Evolutionary conservation across 2,797 vertebrate genomes (phyloP).

Genomic region (Rhinophrynus dorsalis): DNA sequence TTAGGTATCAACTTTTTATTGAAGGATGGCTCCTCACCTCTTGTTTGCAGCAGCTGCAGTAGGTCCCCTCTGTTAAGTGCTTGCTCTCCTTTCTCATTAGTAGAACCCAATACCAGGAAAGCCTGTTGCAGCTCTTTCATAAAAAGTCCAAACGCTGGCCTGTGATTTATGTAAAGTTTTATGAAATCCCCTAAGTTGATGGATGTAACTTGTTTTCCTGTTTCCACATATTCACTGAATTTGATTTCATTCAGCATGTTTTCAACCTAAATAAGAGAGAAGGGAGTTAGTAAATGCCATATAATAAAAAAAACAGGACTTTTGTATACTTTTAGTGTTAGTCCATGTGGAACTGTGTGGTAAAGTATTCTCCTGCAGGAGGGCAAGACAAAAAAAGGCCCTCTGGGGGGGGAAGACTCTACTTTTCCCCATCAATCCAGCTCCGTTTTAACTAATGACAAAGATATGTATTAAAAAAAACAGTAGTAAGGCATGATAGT

Average conservation of each 20-base stretch:
- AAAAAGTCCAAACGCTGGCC: slow-evolving; percentile 76
- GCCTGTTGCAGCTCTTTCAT: slow-evolving; percentile 64
- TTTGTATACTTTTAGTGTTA: too few relatives aligned
- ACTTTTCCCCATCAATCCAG: too few relatives aligned
- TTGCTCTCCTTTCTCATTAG: slow-evolving; percentile 58
- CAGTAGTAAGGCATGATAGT: too few relatives aligned
- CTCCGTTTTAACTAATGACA: too few relatives aligned
- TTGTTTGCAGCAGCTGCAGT: slow-evolving; percentile 76
- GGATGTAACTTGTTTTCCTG: slow-evolving; percentile 75
- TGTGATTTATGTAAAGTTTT: slow-evolving; percentile 89
- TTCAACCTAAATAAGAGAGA: slow-evolving; percentile 73
- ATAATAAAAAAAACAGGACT: too few relatives aligned
- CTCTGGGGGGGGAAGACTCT: too few relatives aligned
- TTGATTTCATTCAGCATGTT: slow-evolving; percentile 90
- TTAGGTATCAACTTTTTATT: too few relatives aligned
- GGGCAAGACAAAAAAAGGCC: too few relatives aligned
- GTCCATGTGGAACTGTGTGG: too few relatives aligned
- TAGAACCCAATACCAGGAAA: slow-evolving; percentile 74
- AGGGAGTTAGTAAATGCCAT: not conserved
- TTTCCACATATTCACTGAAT: slow-evolving; percentile 83
- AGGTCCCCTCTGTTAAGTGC: slow-evolving; percentile 74
- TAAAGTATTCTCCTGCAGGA: too few relatives aligned
- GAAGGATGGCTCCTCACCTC: slow-evolving; percentile 68
- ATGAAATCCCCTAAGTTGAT: slow-evolving; percentile 86
- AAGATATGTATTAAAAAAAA: too few relatives aligned